phyloP scores from a whole-genome alignment of 2,113 vertebrate species.

The Aramus guarauna region DNA sequence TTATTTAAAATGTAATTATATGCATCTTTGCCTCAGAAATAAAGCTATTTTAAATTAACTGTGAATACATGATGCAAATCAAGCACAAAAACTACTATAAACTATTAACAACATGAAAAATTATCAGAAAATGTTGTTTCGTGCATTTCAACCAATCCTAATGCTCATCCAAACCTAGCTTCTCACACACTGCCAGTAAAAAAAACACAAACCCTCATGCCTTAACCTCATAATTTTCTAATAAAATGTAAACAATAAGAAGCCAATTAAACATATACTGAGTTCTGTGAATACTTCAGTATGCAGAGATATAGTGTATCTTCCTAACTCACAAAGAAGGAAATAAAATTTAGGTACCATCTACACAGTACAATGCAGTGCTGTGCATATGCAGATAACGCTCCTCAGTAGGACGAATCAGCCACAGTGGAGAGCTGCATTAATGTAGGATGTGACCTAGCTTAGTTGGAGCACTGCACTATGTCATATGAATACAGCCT shows the following conservation, averaged over 20 bases:
- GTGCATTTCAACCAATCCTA: background rate
- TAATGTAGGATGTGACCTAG: background rate
- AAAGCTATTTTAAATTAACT: background rate
- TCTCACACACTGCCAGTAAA: background rate
- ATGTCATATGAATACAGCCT: background rate
- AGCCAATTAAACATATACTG: background rate
- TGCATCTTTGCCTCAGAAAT: background rate
- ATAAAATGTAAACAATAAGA: background rate
- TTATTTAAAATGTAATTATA: background rate
- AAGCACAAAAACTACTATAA: background rate
- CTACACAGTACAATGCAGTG: background rate
- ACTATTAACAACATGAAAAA: background rate
- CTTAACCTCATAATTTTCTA: background rate
- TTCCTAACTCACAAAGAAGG: background rate
- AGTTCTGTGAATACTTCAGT: background rate
- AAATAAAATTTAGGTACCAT: rapidly evolving
- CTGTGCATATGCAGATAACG: background rate
- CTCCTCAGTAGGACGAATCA: background rate
- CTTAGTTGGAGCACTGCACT: background rate
- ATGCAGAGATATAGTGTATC: background rate
- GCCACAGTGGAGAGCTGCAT: rapidly evolving
- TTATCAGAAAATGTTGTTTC: background rate
- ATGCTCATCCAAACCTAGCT: background rate
- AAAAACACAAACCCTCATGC: background rate
- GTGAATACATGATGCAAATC: background rate